phyloP scores from a whole-genome alignment of 1,140 invertebrate genomes.

The Lasioglossum albipes region DNA sequence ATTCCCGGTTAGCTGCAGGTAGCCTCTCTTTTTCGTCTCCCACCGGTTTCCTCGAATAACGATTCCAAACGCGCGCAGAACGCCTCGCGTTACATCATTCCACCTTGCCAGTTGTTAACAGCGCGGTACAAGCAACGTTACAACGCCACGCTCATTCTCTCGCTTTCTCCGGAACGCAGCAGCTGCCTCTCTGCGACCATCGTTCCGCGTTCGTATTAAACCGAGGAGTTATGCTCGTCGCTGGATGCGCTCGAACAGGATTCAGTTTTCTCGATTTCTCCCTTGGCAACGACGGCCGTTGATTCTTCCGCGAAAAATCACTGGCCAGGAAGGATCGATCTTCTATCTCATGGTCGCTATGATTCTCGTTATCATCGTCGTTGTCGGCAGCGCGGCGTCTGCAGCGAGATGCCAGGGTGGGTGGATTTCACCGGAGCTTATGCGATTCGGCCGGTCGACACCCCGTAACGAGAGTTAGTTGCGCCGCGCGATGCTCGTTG shows the following conservation, averaged over 20 bases:
- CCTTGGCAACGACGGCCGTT: not conserved
- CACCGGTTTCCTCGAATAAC: not conserved
- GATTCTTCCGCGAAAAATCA: not conserved
- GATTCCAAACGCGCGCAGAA: not conserved
- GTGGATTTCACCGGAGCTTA: not conserved
- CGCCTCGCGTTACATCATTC: not conserved
- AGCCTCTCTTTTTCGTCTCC: not conserved
- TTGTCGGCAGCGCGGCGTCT: no score
- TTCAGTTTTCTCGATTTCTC: not conserved
- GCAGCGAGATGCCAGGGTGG: not conserved
- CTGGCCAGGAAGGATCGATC: not conserved
- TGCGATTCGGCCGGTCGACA: conserved; percentile 19
- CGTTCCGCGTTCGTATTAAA: conserved; percentile 62
- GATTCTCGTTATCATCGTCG: no score
- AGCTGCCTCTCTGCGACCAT: conserved; percentile 25
- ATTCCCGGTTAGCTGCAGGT: no score
- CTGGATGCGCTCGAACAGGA: conserved; percentile 1
- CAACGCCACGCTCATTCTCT: not conserved
- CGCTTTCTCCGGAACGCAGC: not conserved
- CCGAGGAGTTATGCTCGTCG: conserved; percentile 59
- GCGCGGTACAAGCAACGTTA: not conserved
- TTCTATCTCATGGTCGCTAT: not conserved
- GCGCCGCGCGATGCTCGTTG: conserved; percentile 21
- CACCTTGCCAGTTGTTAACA: not conserved
- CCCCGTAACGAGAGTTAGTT: conserved; percentile 38